Base-by-base conservation (phyloP, 2,797 vertebrate genomes). In the Xenopus petersii region DNA sequence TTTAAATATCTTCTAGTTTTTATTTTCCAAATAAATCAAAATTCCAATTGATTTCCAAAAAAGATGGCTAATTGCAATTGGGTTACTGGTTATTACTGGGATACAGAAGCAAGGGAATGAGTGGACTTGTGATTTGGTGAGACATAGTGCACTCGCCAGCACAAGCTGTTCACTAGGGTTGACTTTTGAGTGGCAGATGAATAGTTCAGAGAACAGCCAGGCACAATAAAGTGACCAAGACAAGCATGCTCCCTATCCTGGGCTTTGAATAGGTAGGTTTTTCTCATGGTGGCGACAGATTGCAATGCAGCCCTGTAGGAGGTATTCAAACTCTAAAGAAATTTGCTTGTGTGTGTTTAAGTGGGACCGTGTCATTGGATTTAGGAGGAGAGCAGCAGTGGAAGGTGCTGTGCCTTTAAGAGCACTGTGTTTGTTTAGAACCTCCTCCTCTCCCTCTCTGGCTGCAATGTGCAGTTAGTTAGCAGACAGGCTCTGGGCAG, bases 231-330 rank as follows among this genome's bases (percentile, higher is more conserved):
- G 63, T 64, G 70, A 73, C 33, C 12, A 67, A 56, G 42, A 66
- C 68, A 60, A 72, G 69, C 60, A 70, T 79, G 60, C 46, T 74
- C 66, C 71, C 66, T 77, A 78, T 73, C 17, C 11, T 13, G 21
- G 26, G 68, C 75, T 64, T n/a, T 56, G 65, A 54, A 33, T 66
- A 54, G 65, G 54, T 26, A 69, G 70, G 69, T 51, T 74, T 66
- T 62, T 69, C n/a, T 62, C 24, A 62, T 67, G 60, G 12, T 66
- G 74, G 75, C 71, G 82, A 76, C 67, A 33, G 81, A 80, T 81
- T 82, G 81, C 84, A 83, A 85, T 88, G 86, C 80, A 85, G 82
- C 55, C 75, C 72, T 3, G 74, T 24, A 79, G 47, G 70, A 77
- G 64, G 79, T 77, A 55, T 69, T 80, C 71, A 12, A 30, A 76